These are phyloP conservation scores for Bombyx huttoni DNA, from an alignment of 2,888 invertebrate species.

Conservation along the genomic window DNA sequence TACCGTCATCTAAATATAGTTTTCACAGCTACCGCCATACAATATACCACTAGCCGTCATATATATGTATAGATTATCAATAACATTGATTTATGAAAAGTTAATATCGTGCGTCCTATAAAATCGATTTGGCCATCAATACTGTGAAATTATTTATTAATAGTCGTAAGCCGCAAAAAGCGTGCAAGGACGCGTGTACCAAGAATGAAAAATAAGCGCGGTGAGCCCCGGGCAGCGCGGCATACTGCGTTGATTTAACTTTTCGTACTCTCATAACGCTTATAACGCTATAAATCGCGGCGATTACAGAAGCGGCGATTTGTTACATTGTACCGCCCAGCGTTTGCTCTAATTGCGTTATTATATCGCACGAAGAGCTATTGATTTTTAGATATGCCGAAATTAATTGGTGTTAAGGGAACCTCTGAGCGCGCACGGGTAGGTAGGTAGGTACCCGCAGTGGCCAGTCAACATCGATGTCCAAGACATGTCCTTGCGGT, in stretches of 20 bases:
- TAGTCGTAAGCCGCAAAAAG: neutral
- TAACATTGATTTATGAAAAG: too few species aligned
- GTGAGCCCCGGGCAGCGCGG: constrained; percentile 6
- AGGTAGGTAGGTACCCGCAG: too few species aligned
- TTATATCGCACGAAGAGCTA: neutral
- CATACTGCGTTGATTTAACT: constrained; percentile 25
- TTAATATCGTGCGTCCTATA: too few species aligned
- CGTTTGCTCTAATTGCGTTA: constrained; percentile 2
- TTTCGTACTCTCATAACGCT: constrained; percentile 13
- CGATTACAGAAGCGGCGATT: constrained; percentile 5
- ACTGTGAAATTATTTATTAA: neutral
- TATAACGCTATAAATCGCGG: constrained; percentile 8
- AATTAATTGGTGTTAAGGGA: too few species aligned
- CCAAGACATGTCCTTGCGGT: too few species aligned
- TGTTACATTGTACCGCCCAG: constrained; percentile 3
- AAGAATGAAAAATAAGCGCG: constrained; percentile 6
- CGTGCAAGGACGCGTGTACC: neutral
- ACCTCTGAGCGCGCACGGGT: too few species aligned
- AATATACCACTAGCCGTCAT: too few species aligned
- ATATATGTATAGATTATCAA: too few species aligned
- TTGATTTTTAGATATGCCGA: neutral
- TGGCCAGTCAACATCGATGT: too few species aligned
- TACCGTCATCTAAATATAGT: too few species aligned
- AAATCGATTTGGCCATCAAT: neutral
- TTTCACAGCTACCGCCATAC: too few species aligned